Conservation (phyloP, 2,113 vertebrate genomes). For the Mobula hypostoma region DNA sequence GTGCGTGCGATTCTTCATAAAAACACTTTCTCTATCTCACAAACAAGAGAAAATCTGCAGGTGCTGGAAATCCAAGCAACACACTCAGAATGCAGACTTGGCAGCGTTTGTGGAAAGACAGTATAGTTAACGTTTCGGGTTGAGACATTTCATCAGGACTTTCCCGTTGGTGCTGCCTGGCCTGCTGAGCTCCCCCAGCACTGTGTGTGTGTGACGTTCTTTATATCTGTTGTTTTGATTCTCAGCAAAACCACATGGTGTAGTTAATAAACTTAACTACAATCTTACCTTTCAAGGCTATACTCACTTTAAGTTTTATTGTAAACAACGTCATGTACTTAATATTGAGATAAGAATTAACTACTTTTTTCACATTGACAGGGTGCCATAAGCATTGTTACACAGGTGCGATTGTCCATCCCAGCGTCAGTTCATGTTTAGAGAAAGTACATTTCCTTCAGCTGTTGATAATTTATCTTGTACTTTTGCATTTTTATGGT, state of each 20-base stretch:
- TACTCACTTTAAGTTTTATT: neutral
- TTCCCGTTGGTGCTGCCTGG: too few relatives aligned
- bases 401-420: neutral
- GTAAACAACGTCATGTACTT: neutral
- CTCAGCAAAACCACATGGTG: neutral
- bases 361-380: neutral
- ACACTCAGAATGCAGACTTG: too few relatives aligned
- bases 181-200: too few relatives aligned
- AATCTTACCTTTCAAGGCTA: neutral
- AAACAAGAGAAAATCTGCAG: too few relatives aligned
- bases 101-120: too few relatives aligned
- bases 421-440: neutral
- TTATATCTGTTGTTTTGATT: neutral
- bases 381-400: neutral
- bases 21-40: too few relatives aligned
- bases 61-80: too few relatives aligned
- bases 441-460: neutral
- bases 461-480: neutral
- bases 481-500: neutral
- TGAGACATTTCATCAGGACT: too few relatives aligned
- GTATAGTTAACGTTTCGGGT: too few relatives aligned
- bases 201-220: too few relatives aligned
- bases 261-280: neutral
- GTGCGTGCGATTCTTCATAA: too few relatives aligned
- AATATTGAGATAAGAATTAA: slow-evolving; percentile 7